Evolutionary conservation across 2,797 vertebrate genomes (phyloP).

Genomic region (Pseudochaenichthys georgianus): DNA sequence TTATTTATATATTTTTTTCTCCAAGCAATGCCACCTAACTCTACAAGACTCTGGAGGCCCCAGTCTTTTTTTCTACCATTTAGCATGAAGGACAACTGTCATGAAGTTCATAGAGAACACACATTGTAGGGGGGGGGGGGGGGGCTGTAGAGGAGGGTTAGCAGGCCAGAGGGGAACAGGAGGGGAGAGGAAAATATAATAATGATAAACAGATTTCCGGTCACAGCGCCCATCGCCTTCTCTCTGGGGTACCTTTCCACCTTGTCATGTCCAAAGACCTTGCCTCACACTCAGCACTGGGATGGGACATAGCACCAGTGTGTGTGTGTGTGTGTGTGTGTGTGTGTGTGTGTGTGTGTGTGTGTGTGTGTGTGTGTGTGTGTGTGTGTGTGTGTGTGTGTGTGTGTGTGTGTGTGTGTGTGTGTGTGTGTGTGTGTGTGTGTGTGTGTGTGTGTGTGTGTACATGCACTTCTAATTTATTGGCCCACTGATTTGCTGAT

Average conservation of each 20-base stretch:
- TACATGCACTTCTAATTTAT: slow-evolving; percentile 76
- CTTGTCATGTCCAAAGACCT: slow-evolving; percentile 79
- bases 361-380: slow-evolving; percentile 30
- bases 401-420: no score
- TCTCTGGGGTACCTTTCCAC: slow-evolving; percentile 78
- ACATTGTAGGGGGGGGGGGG: slow-evolving; percentile 16
- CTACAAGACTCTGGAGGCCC: slow-evolving; percentile 45
- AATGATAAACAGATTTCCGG: slow-evolving; percentile 73
- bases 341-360: slow-evolving; percentile 38
- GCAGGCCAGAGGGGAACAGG: slow-evolving; percentile 57
- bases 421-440: no score
- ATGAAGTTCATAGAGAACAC: slow-evolving; percentile 51
- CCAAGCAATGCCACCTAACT: slow-evolving; percentile 16
- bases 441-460: no score
- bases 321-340: slow-evolving; percentile 39
- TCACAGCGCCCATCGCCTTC: slow-evolving; percentile 32
- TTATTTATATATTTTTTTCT: slow-evolving; percentile 10
- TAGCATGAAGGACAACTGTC: slow-evolving; percentile 66
- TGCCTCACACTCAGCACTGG: slow-evolving; percentile 57
- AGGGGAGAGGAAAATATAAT: slow-evolving; percentile 71
- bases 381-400: slow-evolving; percentile 19
- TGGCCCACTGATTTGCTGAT: slow-evolving; percentile 76
- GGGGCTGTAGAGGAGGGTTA: slow-evolving; percentile 49
- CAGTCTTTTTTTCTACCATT: slow-evolving; percentile 37
- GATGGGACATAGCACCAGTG: slow-evolving; percentile 29